Conservation (phyloP, 2,797 vertebrate genomes). For the Pangasius mekongensis region DNA sequence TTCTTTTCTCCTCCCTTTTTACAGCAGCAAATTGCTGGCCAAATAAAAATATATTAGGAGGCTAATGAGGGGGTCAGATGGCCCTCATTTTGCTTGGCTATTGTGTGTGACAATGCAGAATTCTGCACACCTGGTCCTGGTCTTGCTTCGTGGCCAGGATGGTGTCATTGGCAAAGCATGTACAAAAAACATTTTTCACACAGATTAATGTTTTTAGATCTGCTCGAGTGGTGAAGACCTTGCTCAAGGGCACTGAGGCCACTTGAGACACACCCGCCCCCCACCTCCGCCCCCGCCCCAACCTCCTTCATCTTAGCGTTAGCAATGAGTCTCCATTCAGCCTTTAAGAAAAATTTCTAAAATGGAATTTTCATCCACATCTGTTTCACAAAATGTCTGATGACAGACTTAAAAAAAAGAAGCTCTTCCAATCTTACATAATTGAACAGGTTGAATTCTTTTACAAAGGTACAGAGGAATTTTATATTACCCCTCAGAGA, state of each 20-base stretch:
- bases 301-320: not conserved
- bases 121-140: conserved; percentile 67
- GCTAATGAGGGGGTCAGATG: conserved; percentile 60
- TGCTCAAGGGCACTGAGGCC: conserved; percentile 75
- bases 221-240: conserved; percentile 71
- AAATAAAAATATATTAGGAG: conserved; percentile 58
- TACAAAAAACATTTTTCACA: not conserved
- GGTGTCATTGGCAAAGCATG: conserved; percentile 44
- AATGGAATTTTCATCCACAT: conserved; percentile 40
- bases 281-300: conserved; percentile 39
- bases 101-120: conserved; percentile 50
- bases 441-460: conserved; percentile 45
- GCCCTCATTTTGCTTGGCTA: conserved; percentile 63
- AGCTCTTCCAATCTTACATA: conserved; percentile 34
- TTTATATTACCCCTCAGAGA: conserved; percentile 41
- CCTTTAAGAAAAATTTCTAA: conserved; percentile 19
- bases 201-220: conserved; percentile 47
- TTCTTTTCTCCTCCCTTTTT: conserved; percentile 34
- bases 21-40: conserved; percentile 58
- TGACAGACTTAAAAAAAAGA: not conserved
- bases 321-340: not conserved
- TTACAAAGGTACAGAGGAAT: conserved; percentile 48
- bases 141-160: conserved; percentile 54
- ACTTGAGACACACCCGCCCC: conserved; percentile 44
- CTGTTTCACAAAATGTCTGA: conserved; percentile 41